A percentile compares a stretch with the other conserved stretches of the same genome.
These are phyloP conservation scores for Pachypsylla venusta DNA, from an alignment of 1,140 invertebrate species.

Conservation along the genomic window DNA sequence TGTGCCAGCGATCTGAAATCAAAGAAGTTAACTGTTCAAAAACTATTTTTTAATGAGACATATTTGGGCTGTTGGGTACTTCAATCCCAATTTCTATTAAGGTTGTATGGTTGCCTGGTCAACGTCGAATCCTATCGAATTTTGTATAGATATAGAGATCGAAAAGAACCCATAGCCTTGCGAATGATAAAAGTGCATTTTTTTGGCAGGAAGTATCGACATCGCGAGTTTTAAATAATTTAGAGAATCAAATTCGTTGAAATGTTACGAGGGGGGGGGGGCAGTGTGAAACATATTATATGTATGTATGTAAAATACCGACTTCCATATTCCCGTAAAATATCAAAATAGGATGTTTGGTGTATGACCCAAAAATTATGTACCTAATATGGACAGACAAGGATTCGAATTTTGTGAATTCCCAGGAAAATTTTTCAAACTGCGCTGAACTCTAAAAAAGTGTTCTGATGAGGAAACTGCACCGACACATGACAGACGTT, in stretches of 20 bases:
- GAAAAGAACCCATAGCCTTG: not conserved
- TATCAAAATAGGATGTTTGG: not conserved
- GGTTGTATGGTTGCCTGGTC: not conserved
- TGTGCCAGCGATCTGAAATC: slow-evolving; percentile 18
- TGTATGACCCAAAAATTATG: not conserved
- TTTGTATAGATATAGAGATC: not conserved
- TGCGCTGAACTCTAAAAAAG: not conserved
- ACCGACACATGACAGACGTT: not conserved
- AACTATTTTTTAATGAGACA: not conserved
- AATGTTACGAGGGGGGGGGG: too few relatives aligned
- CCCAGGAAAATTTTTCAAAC: not conserved
- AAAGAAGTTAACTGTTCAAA: not conserved
- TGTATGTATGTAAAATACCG: too few relatives aligned
- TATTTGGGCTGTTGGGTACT: not conserved
- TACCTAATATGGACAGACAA: not conserved
- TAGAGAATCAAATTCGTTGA: too few relatives aligned
- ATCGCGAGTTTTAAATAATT: too few relatives aligned
- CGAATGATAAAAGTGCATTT: not conserved
- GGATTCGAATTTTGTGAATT: not conserved
- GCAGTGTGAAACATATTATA: too few relatives aligned
- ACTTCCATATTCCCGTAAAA: not conserved
- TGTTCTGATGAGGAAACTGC: not conserved
- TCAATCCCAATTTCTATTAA: not conserved
- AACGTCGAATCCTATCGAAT: not conserved
- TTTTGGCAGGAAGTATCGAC: too few relatives aligned